Percentiles rank a stretch among this genome's conserved stretches.
phyloP scores from a whole-genome alignment of 2,113 vertebrate species.

The Climacteris rufus region DNA sequence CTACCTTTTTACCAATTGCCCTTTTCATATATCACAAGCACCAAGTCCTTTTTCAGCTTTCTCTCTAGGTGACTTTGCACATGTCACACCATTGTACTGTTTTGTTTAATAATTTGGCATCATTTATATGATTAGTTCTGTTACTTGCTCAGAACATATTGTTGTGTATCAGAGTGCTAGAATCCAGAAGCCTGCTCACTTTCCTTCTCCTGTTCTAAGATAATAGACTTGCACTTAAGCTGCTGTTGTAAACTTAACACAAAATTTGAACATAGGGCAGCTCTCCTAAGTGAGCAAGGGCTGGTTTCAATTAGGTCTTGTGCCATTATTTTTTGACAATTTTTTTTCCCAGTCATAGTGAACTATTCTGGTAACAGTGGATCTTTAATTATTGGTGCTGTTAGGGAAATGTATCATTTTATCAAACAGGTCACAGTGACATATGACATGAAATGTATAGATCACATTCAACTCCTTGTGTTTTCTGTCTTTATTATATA shows the following conservation, averaged over 20 bases:
- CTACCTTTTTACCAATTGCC: not conserved
- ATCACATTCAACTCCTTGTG: constrained; percentile 25
- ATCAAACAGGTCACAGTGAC: not conserved
- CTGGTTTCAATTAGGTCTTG: not conserved
- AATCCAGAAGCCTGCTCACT: not conserved
- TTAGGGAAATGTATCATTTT: not conserved
- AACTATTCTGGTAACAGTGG: not conserved
- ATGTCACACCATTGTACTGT: not conserved
- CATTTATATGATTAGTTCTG: not conserved
- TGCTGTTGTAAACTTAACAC: not conserved
- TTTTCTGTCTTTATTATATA: constrained; percentile 20
- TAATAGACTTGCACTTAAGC: not conserved
- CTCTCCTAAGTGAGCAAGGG: not conserved
- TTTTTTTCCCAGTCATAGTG: not conserved
- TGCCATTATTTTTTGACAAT: not conserved
- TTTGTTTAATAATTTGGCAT: not conserved
- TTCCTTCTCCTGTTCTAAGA: not conserved
- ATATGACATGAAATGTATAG: not conserved
- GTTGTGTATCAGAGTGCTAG: not conserved
- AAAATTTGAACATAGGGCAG: not conserved
- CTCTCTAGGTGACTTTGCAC: not conserved
- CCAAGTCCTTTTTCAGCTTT: not conserved
- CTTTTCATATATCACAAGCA: not conserved
- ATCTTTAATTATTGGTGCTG: not conserved
- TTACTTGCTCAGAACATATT: not conserved